Percentiles rank a stretch among this genome's conserved stretches.
phyloP scores from a whole-genome alignment of 2,888 invertebrate species.

The Hemicrepidius hirtus region DNA sequence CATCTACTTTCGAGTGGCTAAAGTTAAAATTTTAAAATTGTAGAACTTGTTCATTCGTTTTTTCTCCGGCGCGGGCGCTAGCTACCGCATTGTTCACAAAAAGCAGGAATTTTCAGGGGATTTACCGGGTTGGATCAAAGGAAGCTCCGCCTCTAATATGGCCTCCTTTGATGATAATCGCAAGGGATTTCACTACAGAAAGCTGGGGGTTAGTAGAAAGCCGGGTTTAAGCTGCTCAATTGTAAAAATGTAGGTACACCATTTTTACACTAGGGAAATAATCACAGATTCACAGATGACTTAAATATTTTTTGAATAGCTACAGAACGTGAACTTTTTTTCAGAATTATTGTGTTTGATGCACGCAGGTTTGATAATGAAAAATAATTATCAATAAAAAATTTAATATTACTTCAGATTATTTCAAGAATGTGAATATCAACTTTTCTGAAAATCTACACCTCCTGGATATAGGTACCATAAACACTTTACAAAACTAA shows the following conservation, averaged over 20 bases:
- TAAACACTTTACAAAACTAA: no score
- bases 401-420: no score
- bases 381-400: no score
- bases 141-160: constrained; percentile 71
- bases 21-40: constrained; percentile 65
- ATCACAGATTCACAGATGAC: no score
- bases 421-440: no score
- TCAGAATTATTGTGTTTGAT: no score
- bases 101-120: constrained; percentile 55
- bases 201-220: constrained; percentile 57
- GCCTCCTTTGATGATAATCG: constrained; percentile 71
- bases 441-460: no score
- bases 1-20: constrained; percentile 63
- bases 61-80: constrained; percentile 68
- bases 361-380: no score
- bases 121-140: constrained; percentile 60
- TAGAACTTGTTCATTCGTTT: constrained; percentile 62
- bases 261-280: neutral
- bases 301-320: no score
- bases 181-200: constrained; percentile 66
- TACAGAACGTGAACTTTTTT: no score
- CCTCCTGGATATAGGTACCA: no score
- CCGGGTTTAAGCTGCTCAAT: constrained; percentile 45
- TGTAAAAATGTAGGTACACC: neutral
- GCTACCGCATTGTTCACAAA: constrained; percentile 63